Evolutionary conservation across 2,113 vertebrate genomes (phyloP).

Genomic region (Mirounga angustirostris): DNA sequence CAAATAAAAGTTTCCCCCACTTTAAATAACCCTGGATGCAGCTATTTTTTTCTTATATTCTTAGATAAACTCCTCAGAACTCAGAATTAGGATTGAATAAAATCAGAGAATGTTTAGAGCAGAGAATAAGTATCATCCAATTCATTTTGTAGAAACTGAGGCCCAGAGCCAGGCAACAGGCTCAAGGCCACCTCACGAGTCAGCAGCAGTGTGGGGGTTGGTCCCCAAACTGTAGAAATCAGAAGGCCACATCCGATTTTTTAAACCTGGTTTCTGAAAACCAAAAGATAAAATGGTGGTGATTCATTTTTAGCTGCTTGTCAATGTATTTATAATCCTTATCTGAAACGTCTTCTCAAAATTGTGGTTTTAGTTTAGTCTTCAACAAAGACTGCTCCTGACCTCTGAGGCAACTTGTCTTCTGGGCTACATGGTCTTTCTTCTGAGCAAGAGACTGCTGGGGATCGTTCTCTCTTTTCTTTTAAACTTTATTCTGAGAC

Average conservation of each 20-base stretch:
- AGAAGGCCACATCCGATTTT: not conserved
- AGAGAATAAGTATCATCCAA: not conserved
- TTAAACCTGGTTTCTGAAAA: not conserved
- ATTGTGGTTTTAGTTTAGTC: not conserved
- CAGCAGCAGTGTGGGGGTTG: too few relatives aligned
- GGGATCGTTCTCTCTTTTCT: not conserved
- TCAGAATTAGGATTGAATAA: not conserved
- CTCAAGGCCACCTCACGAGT: not conserved
- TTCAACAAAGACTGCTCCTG: not conserved
- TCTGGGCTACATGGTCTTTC: not conserved
- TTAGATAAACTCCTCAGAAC: not conserved
- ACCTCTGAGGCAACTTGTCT: not conserved
- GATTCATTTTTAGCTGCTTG: not conserved
- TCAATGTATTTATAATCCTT: not conserved
- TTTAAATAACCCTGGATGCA: not conserved
- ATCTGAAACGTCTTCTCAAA: not conserved
- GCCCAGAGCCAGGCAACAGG: not conserved
- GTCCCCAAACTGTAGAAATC: not conserved
- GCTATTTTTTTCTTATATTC: not conserved
- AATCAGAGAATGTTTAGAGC: not conserved
- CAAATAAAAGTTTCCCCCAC: constrained; percentile 1
- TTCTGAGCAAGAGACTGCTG: not conserved
- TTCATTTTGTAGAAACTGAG: not conserved
- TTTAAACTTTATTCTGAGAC: not conserved
- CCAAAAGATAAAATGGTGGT: not conserved